A percentile compares a stretch with the other conserved stretches of the same genome.
phyloP scores from a whole-genome alignment of 2,797 vertebrate genomes.

The Eutrigla gurnardus region DNA sequence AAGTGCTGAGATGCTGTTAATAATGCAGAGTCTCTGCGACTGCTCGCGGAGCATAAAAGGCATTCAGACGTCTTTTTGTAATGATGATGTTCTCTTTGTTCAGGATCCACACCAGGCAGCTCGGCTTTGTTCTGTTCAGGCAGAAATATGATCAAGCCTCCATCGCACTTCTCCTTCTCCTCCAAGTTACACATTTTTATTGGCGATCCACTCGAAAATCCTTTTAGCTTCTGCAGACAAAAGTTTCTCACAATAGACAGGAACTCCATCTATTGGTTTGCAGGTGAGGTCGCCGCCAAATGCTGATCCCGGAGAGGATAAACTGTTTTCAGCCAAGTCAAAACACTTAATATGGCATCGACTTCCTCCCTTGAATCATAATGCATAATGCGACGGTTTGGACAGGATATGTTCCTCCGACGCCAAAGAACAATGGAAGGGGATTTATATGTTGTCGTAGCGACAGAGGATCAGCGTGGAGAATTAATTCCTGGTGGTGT shows the following conservation, averaged over 20 bases:
- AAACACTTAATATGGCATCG: slow-evolving; percentile 7
- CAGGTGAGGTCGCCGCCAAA: neutral
- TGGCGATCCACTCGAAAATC: neutral
- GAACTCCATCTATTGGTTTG: neutral
- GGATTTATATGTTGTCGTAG: slow-evolving; percentile 35
- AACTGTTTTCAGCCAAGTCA: neutral
- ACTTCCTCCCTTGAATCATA: slow-evolving; percentile 46
- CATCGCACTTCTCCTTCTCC: neutral
- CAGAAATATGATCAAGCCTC: slow-evolving; percentile 29
- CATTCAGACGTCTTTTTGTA: slow-evolving; percentile 35
- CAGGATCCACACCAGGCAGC: slow-evolving; percentile 17
- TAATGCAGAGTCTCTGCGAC: slow-evolving; percentile 33
- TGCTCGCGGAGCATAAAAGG: slow-evolving; percentile 34
- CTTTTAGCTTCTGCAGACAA: slow-evolving; percentile 12
- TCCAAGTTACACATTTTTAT: neutral
- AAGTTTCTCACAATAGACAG: neutral
- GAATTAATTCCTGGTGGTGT: slow-evolving; percentile 23
- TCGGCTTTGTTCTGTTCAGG: slow-evolving; percentile 34
- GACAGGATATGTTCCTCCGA: slow-evolving; percentile 13
- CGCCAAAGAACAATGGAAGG: slow-evolving; percentile 3
- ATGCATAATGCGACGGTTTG: slow-evolving; percentile 22
- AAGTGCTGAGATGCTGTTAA: slow-evolving; percentile 44
- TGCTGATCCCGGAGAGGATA: neutral
- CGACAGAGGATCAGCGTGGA: slow-evolving; percentile 12
- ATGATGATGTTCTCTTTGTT: slow-evolving; percentile 53